Evolutionary conservation across 1,140 invertebrate genomes (phyloP), one percentile per base, ranked within the genome.

Genomic region (Panulirus ornatus): DNA sequence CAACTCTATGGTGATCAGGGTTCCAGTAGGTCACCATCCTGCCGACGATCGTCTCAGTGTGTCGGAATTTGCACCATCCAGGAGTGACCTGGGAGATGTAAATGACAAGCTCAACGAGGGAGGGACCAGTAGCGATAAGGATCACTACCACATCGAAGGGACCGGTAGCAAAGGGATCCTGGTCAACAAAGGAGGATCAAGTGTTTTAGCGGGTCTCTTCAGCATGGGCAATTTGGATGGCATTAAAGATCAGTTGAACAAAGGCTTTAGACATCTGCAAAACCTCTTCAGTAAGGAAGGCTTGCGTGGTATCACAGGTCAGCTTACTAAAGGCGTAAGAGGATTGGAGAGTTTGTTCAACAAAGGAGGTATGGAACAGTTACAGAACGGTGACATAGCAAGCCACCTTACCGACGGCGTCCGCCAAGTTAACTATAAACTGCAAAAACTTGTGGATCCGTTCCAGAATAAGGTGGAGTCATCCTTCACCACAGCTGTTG

Each of bases 401-500:
- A 75, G 22, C 22, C n/a, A 44, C 16, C 5, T 89, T 14, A 76
- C 42, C 16, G 75, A 34, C 9, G 63, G 66, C 47, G 42, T 89
- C 19, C 22, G 30, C 9, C 34, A 75, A 38, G 79, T 89, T 1
- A 82, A 76, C 30, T 76, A 83, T n/a, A 89, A 84, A 36, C 30
- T 82, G 19, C 63, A 84, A 30, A 54, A 54, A 9, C 36, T 89
- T 16, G 70, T 89, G n/a, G 71, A 47, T 16, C 87, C 87, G 2
- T 22, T 83, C 0, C 87, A 89, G 16, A 84, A 36, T 9, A 66
- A 75, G 16, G 16, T 89, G 30, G 79, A 84, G 36, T 54, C 79
- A 16, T 89, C 87, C 44, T 89, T 73, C 51, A 47, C 73, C 0
- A 73, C 87, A 14, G 51, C 79, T 27, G 47, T 89, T 1, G 66